Evolutionary conservation across 2,113 vertebrate species (phyloP).

Genomic region (Corydoras maculifer): DNA sequence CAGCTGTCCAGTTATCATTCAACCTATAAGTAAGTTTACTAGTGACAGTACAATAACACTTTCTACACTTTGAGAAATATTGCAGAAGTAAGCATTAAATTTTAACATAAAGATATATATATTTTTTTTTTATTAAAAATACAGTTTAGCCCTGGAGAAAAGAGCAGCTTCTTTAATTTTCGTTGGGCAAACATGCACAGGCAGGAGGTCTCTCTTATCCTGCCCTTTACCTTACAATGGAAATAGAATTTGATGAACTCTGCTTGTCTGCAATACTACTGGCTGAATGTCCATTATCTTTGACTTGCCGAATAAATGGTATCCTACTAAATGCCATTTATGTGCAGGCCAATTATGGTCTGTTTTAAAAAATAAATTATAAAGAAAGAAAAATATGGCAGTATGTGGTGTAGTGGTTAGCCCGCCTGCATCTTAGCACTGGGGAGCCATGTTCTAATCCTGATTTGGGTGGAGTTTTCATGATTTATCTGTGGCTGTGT

Average conservation of each 20-base stretch:
- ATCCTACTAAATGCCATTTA: neutral
- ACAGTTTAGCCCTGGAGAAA: conserved; percentile 66
- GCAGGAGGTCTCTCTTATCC: conserved; percentile 62
- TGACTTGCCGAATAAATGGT: neutral
- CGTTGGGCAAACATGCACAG: conserved; percentile 52
- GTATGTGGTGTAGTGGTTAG: too few relatives aligned
- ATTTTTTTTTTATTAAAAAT: conserved; percentile 71
- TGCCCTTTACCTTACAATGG: conserved; percentile 66
- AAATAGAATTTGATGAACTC: conserved; percentile 60
- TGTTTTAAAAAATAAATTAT: neutral
- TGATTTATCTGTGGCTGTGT: too few relatives aligned
- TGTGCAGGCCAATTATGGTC: neutral
- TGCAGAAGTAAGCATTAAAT: conserved; percentile 68
- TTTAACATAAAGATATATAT: conserved; percentile 61
- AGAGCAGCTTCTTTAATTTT: conserved; percentile 69
- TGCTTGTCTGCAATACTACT: conserved; percentile 42
- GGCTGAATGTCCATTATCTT: conserved; percentile 14
- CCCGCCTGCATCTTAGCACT: too few relatives aligned
- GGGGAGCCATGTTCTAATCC: too few relatives aligned
- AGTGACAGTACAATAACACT: conserved; percentile 49
- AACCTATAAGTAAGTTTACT: conserved; percentile 47
- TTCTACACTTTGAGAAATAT: conserved; percentile 56
- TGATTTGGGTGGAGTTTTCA: too few relatives aligned
- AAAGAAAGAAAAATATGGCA: neutral
- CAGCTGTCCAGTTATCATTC: conserved; percentile 51